Base-by-base conservation (phyloP, 2,113 vertebrate genomes). In the Sceloporus undulatus region DNA sequence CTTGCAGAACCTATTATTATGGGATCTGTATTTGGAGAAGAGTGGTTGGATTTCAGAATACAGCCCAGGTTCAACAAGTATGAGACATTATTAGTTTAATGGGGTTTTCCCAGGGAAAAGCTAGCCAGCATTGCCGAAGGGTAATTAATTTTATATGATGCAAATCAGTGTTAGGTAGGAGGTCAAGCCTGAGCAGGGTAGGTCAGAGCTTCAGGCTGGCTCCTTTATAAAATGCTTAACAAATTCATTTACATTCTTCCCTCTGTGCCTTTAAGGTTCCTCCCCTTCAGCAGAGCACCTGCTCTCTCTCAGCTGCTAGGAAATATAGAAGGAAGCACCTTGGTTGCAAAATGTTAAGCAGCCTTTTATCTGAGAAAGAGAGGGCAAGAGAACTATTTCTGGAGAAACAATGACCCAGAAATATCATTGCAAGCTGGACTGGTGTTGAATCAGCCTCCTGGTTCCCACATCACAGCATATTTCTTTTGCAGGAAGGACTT, bases 141-240 rank as follows among this genome's bases (percentile, higher is more conserved):
- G 10, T 3, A 18, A 77, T 85, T 77, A 42, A 77, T 65, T 77
- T 66, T 85, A 65, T 14, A 42, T n/a, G 84, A 77, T 85, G 84
- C 84, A 77, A 66, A n/a, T 85, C 5, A n/a, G 25, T 65, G 9
- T 29, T 62, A 21, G 74, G 9, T 3, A 56, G 27, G 59, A 62
- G 29, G 38, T 5, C 16, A 85, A 25, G 83, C 70, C n/a, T 40
- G 48, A n/a, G 3, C 5, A 74, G 29, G 84, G 38, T 19, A 66
- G 56, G 38, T 27, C 7, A 40, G 38, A 66, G 59, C 56, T 77
- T 40, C 38, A 3, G 19, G 38, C 6, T 16, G 29, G 38, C 38
- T 65, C 21, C 56, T 70, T 65, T 65, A 18, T 62, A 4, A 18
- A 74, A 65, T 77, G 56, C 56, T 54, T 11, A 19, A 10, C 56